Conservation (phyloP, 2,797 vertebrate genomes). For the Cheracebus regulus region DNA sequence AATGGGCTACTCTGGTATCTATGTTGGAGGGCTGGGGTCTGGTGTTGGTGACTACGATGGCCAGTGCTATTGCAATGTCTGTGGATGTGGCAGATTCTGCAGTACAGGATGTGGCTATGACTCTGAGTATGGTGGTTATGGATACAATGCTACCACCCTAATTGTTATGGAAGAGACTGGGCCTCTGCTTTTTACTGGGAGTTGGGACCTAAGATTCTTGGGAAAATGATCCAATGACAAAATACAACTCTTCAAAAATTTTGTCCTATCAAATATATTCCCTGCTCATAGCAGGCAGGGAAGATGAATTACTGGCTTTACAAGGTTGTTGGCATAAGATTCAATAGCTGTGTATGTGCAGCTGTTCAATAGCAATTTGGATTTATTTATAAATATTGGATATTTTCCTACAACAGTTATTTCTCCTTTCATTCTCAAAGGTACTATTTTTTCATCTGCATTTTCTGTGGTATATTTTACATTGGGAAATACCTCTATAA, state of each 20-base stretch:
- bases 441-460: conserved; percentile 14
- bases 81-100: not conserved
- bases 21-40: fast-evolving
- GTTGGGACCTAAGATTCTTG: not conserved
- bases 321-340: conserved; percentile 36
- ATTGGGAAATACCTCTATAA: not conserved
- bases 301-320: not conserved
- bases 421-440: conserved; percentile 35
- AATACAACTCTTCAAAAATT: not conserved
- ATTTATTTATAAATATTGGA: conserved; percentile 42
- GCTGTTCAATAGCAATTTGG: conserved; percentile 34
- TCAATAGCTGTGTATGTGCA: not conserved
- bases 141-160: too few species aligned
- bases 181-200: not conserved
- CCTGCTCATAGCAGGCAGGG: not conserved
- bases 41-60: not conserved
- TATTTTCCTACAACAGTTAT: not conserved
- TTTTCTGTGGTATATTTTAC: not conserved
- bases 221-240: not conserved
- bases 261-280: not conserved
- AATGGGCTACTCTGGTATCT: not conserved
- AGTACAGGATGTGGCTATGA: not conserved
- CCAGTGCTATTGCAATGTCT: not conserved
- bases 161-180: not conserved
- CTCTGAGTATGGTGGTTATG: too few species aligned